phyloP scores from a whole-genome alignment of 2,113 vertebrate genomes.

The Pica pica region DNA sequence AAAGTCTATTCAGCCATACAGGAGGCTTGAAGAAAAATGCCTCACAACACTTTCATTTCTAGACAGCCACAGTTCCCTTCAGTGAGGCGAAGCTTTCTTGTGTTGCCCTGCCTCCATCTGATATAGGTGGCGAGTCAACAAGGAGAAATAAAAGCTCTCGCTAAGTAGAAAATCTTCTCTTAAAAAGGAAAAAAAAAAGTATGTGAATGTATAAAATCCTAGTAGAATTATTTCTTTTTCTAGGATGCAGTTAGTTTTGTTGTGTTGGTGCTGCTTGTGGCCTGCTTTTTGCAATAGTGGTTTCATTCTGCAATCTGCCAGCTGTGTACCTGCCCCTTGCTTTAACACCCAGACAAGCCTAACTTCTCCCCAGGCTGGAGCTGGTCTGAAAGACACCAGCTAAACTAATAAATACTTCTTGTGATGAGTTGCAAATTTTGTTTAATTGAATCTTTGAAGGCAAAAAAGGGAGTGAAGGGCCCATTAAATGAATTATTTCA shows the following conservation, averaged over 20 bases:
- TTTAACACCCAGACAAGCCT: neutral
- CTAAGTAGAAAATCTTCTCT: neutral
- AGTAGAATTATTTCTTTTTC: neutral
- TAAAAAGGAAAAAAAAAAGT: neutral
- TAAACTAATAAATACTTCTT: conserved; percentile 42
- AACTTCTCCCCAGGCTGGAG: neutral
- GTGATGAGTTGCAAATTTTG: conserved; percentile 39
- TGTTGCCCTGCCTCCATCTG: neutral
- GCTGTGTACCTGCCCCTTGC: neutral
- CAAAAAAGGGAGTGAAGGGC: conserved; percentile 10
- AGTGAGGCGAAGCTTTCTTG: neutral
- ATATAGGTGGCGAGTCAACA: neutral
- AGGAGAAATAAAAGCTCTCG: neutral
- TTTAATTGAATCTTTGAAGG: conserved; percentile 64
- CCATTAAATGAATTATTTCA: conserved; percentile 65
- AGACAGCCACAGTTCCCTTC: neutral
- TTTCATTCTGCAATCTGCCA: neutral
- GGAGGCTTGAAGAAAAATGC: neutral
- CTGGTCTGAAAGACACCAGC: conserved; percentile 27
- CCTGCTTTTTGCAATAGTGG: neutral
- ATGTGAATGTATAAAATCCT: neutral
- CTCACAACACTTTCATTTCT: neutral
- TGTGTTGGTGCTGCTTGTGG: neutral
- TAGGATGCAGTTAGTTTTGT: neutral
- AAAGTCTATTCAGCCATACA: neutral